These are phyloP conservation scores for Phaenicophaeus curvirostris DNA, from an alignment of 2,797 vertebrate species.

Conservation along the genomic window DNA sequence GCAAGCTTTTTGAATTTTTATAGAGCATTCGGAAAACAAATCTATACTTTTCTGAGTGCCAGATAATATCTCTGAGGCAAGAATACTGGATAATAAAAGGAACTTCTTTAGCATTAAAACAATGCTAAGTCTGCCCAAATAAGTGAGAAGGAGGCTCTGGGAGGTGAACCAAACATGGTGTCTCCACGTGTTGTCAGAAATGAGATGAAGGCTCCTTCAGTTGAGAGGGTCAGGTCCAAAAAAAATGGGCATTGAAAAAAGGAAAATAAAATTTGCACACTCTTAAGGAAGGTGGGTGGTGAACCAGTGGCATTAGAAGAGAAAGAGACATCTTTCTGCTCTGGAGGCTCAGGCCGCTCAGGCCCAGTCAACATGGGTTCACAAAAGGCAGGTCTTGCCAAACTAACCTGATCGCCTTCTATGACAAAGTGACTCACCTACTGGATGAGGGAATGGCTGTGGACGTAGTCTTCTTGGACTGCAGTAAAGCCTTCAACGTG, in stretches of 20 bases:
- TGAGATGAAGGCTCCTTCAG: background rate
- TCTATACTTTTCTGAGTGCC: background rate
- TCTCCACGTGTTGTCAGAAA: background rate
- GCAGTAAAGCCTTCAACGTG: no score
- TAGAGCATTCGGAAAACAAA: slow-evolving; percentile 10
- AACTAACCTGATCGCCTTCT: no score
- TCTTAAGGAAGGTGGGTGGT: background rate
- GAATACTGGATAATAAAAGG: background rate
- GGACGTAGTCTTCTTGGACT: no score
- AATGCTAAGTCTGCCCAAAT: background rate
- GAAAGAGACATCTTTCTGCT: background rate
- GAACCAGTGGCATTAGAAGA: background rate
- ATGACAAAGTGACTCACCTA: no score
- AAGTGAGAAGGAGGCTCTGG: background rate
- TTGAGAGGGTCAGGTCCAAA: background rate
- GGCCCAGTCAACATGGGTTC: no score
- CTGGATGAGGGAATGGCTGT: no score
- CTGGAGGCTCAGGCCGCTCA: no score
- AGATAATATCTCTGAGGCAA: background rate
- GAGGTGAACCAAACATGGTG: background rate
- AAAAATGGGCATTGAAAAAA: background rate
- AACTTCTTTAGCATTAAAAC: background rate
- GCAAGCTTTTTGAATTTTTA: background rate
- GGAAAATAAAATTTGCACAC: background rate
- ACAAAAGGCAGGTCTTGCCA: no score